A percentile compares a stretch with the other conserved stretches of the same genome.
Conservation (phyloP, 1,140 invertebrate species). For the Aphidius gifuensis region DNA sequence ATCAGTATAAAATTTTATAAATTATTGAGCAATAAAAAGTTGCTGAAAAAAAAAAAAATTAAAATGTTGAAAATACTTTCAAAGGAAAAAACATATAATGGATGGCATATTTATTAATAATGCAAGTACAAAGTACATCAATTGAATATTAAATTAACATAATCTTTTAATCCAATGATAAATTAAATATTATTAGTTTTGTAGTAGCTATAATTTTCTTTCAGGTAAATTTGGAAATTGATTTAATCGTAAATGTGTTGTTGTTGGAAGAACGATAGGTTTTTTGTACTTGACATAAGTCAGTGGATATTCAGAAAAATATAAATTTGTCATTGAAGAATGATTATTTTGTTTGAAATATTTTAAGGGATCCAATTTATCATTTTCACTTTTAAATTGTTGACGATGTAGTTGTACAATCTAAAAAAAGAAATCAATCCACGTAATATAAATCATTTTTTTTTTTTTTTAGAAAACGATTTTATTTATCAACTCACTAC, state of each 20-base stretch:
- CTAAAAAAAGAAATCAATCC: slow-evolving; percentile 35
- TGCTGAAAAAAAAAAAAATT: too few species aligned
- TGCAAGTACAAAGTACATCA: neutral
- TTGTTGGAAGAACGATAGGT: slow-evolving; percentile 54
- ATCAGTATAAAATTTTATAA: too few species aligned
- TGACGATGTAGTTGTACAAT: slow-evolving; percentile 58
- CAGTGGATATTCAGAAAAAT: slow-evolving; percentile 49
- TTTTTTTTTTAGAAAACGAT: slow-evolving; percentile 31
- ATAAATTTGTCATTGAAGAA: slow-evolving; percentile 53
- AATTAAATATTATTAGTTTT: neutral
- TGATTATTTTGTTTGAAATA: slow-evolving; percentile 56
- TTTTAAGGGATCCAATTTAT: slow-evolving; percentile 52
- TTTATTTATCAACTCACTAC: slow-evolving; percentile 33
- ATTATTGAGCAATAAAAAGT: too few species aligned
- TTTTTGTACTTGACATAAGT: slow-evolving; percentile 58
- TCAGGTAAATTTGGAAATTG: slow-evolving; percentile 51
- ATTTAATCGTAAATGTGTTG: slow-evolving; percentile 50
- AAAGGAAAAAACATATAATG: too few species aligned
- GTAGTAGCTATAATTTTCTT: neutral
- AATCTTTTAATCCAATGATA: neutral
- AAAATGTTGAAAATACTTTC: too few species aligned
- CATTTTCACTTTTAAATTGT: slow-evolving; percentile 58
- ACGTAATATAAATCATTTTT: slow-evolving; percentile 10
- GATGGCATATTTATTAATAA: neutral
- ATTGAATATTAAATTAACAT: neutral